Conservation (phyloP, 2,888 invertebrate species). For the Ypsolopha sequella region DNA sequence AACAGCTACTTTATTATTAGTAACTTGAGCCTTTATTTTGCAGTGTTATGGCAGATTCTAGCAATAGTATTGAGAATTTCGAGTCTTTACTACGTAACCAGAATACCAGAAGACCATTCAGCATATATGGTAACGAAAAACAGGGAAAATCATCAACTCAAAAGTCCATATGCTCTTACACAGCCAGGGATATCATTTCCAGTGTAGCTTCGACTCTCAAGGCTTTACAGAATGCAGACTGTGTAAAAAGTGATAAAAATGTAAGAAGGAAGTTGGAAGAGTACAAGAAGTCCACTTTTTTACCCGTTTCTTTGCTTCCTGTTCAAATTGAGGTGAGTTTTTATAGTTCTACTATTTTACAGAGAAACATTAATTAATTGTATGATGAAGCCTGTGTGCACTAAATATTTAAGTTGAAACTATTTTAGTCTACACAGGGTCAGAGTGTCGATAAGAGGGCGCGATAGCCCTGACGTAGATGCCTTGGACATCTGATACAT, state of each 20-base stretch:
- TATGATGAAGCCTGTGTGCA: no score
- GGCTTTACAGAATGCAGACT: constrained; percentile 40
- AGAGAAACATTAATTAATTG: not conserved
- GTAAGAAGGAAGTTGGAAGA: constrained; percentile 11
- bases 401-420: no score
- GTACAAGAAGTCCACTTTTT: constrained; percentile 21
- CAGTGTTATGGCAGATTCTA: not conserved
- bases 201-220: constrained; percentile 37
- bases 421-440: no score
- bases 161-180: not conserved
- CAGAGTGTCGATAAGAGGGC: no score
- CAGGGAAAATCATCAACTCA: constrained; percentile 7
- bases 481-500: no score
- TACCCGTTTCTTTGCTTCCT: constrained; percentile 29
- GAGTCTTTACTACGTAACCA: constrained; percentile 24
- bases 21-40: not conserved
- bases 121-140: constrained; percentile 22
- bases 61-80: constrained; percentile 17
- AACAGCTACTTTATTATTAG: no score
- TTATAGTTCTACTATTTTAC: not conserved
- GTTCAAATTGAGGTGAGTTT: constrained; percentile 19
- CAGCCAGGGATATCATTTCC: constrained; percentile 31
- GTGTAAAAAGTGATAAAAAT: constrained; percentile 11
- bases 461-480: no score
- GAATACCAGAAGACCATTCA: constrained; percentile 11